These are phyloP conservation scores for Elysia crispata DNA, from an alignment of 2,888 invertebrate genomes.

Conservation along the genomic window DNA sequence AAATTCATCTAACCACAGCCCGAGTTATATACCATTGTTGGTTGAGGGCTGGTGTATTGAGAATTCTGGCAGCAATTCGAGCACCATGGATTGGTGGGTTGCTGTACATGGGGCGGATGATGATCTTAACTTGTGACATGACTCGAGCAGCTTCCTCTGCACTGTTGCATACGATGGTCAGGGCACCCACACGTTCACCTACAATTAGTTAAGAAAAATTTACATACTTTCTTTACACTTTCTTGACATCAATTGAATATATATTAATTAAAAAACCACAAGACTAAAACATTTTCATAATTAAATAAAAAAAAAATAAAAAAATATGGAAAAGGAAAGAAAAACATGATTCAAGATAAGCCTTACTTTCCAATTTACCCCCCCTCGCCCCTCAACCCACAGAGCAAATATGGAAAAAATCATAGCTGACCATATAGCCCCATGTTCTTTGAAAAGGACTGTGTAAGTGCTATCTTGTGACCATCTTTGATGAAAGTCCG, in stretches of 20 bases:
- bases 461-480: slow-evolving; percentile 90
- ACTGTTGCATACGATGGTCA: slow-evolving; percentile 86
- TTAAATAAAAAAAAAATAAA: background rate
- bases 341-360: background rate
- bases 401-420: background rate
- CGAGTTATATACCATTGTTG: slow-evolving; percentile 81
- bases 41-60: slow-evolving; percentile 84
- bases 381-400: background rate
- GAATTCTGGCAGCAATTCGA: slow-evolving; percentile 90
- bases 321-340: background rate
- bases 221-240: background rate
- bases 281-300: background rate
- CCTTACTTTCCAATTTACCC: background rate
- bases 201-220: slow-evolving; percentile 40
- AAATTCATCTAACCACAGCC: too few species aligned
- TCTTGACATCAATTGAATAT: too few species aligned
- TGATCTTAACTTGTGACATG: slow-evolving; percentile 95
- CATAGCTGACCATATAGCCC: slow-evolving; percentile 83
- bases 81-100: slow-evolving; percentile 97
- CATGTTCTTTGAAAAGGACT: slow-evolving; percentile 99
- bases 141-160: slow-evolving; percentile 87
- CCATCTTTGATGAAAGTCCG: slow-evolving; percentile 92
- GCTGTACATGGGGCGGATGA: slow-evolving; percentile 96
- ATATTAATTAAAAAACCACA: background rate
- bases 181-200: slow-evolving; percentile 96